phyloP scores from a whole-genome alignment of 1,140 invertebrate genomes.

The Drosophila micromelanica region DNA sequence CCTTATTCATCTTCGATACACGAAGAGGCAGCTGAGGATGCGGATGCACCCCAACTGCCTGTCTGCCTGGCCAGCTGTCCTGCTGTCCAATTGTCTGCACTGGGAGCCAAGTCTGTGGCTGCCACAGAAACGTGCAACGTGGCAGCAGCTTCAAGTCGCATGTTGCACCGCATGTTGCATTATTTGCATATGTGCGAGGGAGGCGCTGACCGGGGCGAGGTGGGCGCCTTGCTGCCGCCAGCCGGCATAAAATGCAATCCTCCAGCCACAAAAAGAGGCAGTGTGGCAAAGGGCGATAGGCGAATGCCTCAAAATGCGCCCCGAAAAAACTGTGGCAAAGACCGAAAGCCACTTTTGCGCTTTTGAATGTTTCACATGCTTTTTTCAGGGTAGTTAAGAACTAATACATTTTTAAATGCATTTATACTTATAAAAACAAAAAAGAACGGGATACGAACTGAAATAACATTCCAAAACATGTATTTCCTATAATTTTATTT shows the following conservation, averaged over 20 bases:
- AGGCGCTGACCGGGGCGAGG: slow-evolving; percentile 19
- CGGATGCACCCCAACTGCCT: slow-evolving; percentile 35
- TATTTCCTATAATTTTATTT: no score
- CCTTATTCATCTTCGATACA: slow-evolving; percentile 79
- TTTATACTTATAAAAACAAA: no score
- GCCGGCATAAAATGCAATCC: slow-evolving; percentile 29
- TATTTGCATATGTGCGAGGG: slow-evolving; percentile 69
- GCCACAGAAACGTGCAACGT: slow-evolving; percentile 52
- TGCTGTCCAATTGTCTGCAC: slow-evolving; percentile 20
- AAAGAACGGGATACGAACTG: no score
- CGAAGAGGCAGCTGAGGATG: slow-evolving; percentile 53
- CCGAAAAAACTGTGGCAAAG: neutral
- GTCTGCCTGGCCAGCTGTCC: neutral
- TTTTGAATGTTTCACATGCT: neutral
- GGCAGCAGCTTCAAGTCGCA: slow-evolving; percentile 58
- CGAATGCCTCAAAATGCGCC: slow-evolving; percentile 35
- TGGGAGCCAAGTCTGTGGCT: slow-evolving; percentile 16
- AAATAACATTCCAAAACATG: no score
- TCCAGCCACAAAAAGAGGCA: slow-evolving; percentile 13
- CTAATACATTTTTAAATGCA: no score
- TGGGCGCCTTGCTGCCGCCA: slow-evolving; percentile 34
- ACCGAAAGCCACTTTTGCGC: slow-evolving; percentile 1
- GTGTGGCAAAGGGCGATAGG: slow-evolving; percentile 40
- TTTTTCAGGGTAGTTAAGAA: neutral
- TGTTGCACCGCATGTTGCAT: slow-evolving; percentile 75